phyloP scores from a whole-genome alignment of 1,140 invertebrate genomes.

The Galleria mellonella region DNA sequence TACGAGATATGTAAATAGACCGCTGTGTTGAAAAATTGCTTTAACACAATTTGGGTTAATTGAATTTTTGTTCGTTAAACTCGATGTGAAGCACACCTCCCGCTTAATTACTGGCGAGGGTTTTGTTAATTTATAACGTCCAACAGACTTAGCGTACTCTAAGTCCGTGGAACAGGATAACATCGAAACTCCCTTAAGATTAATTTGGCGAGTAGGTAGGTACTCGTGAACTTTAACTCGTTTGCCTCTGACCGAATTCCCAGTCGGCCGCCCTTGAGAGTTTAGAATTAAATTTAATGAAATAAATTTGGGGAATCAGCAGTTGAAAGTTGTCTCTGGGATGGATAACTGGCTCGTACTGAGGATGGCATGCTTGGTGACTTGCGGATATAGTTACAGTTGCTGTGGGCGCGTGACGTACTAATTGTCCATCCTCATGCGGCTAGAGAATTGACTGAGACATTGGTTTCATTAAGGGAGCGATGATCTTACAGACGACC shows the following conservation, averaged over 20 bases:
- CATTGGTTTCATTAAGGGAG: slow-evolving; percentile 17
- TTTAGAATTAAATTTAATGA: slow-evolving; percentile 71
- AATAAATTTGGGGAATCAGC: slow-evolving; percentile 63
- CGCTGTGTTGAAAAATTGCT: slow-evolving; percentile 41
- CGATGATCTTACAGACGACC: slow-evolving; percentile 10
- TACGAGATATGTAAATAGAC: slow-evolving; percentile 46
- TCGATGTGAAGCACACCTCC: slow-evolving; percentile 57
- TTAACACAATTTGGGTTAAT: slow-evolving; percentile 55
- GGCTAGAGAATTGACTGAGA: slow-evolving; percentile 25
- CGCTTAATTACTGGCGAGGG: slow-evolving; percentile 60
- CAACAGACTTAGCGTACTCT: slow-evolving; percentile 47
- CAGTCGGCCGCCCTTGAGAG: slow-evolving; percentile 45
- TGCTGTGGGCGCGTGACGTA: slow-evolving; percentile 10
- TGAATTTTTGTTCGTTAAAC: slow-evolving; percentile 63
- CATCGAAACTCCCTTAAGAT: slow-evolving; percentile 72
- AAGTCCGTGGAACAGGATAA: slow-evolving; percentile 54
- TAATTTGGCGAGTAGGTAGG: slow-evolving; percentile 59
- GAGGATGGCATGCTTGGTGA: too few species aligned
- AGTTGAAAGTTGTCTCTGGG: slow-evolving; percentile 37
- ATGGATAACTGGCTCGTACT: slow-evolving; percentile 15
- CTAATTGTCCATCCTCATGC: neutral
- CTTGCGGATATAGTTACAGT: slow-evolving; percentile 21
- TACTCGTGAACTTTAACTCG: slow-evolving; percentile 69
- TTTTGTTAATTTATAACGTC: slow-evolving; percentile 68
- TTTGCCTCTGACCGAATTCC: slow-evolving; percentile 67